These are phyloP conservation scores for Imbricaverruca yamaguchii DNA, from an alignment of 2,888 invertebrate genomes.

Conservation along the genomic window DNA sequence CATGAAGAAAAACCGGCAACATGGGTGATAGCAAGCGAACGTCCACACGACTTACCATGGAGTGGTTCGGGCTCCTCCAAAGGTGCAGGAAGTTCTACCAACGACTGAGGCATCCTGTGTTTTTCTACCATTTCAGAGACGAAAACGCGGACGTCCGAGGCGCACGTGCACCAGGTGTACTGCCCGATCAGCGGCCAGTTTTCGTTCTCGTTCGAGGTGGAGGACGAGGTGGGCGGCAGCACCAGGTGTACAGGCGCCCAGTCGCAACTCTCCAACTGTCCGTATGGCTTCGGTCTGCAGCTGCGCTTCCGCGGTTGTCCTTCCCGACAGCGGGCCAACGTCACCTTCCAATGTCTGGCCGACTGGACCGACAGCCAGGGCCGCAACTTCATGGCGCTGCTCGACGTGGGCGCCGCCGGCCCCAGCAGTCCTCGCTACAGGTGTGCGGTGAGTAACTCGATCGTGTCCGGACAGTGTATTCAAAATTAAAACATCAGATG, in stretches of 20 bases:
- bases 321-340: slow-evolving; percentile 42
- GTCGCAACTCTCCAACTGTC: slow-evolving; percentile 54
- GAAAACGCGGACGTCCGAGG: slow-evolving; percentile 21
- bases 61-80: too few relatives aligned
- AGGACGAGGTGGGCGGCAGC: slow-evolving; percentile 48
- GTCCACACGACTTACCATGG: too few relatives aligned
- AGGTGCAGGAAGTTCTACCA: too few relatives aligned
- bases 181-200: slow-evolving; percentile 57
- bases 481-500: too few relatives aligned
- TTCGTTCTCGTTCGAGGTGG: slow-evolving; percentile 49
- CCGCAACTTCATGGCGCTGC: slow-evolving; percentile 51
- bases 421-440: slow-evolving; percentile 48
- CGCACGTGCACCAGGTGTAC: slow-evolving; percentile 43
- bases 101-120: too few relatives aligned
- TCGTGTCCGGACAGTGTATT: too few relatives aligned
- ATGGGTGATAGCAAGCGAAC: too few relatives aligned
- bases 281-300: slow-evolving; percentile 52
- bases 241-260: slow-evolving; percentile 44
- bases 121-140: too few relatives aligned
- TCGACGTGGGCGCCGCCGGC: slow-evolving; percentile 44
- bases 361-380: slow-evolving; percentile 53
- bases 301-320: slow-evolving; percentile 52
- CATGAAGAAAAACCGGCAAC: too few relatives aligned
- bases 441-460: slow-evolving; percentile 56
- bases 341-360: slow-evolving; percentile 55